Evolutionary conservation across 2,113 vertebrate species (phyloP).

Genomic region (Labrus mixtus): DNA sequence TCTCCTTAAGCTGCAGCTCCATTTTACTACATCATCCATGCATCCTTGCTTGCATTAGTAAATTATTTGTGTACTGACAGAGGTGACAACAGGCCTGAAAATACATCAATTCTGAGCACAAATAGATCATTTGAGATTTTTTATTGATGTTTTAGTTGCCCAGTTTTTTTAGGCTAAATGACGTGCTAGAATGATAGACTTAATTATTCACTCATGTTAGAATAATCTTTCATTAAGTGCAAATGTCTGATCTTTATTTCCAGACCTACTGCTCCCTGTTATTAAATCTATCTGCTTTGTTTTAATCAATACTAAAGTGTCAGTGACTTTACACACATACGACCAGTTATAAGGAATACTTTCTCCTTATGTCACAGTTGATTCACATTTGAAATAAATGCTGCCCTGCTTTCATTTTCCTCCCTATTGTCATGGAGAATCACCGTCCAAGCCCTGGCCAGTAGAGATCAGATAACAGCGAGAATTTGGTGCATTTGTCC

Average conservation of each 20-base stretch:
- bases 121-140: not conserved
- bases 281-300: too few relatives aligned
- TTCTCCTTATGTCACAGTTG: conserved; percentile 32
- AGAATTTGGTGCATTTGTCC: conserved; percentile 53
- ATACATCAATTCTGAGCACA: not conserved
- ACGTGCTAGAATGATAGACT: not conserved
- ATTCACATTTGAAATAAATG: conserved; percentile 52
- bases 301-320: too few relatives aligned
- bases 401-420: conserved; percentile 46
- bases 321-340: too few relatives aligned
- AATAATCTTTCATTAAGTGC: too few relatives aligned
- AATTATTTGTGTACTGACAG: not conserved
- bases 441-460: conserved; percentile 38
- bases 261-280: too few relatives aligned
- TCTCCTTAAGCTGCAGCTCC: not conserved
- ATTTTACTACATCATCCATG: not conserved
- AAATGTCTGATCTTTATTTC: not conserved
- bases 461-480: conserved; percentile 53
- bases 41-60: too few relatives aligned
- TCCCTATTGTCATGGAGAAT: conserved; percentile 70
- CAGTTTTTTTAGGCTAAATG: not conserved
- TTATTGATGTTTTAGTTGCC: not conserved
- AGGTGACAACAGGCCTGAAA: not conserved
- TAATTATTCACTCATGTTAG: not conserved
- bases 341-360: not conserved